phyloP scores from a whole-genome alignment of 2,888 invertebrate genomes.

The Camponotus fellah region DNA sequence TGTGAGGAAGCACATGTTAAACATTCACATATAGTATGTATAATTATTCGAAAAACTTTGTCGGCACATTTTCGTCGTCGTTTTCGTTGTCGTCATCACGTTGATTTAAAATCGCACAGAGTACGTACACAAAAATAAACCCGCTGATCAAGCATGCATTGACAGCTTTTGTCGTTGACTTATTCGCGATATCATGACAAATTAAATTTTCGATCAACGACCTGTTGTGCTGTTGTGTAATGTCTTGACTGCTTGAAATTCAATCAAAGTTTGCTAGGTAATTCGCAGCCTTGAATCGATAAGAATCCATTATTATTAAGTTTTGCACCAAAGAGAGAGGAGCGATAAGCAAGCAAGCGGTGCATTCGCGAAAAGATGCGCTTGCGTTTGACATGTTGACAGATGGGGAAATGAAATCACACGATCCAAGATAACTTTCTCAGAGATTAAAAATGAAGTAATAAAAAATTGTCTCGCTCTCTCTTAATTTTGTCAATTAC shows the following conservation, averaged over 20 bases:
- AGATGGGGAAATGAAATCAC: conserved; percentile 1
- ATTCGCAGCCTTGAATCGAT: conserved; percentile 59
- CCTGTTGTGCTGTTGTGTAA: conserved; percentile 29
- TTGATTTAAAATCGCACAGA: neutral
- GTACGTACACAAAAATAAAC: conserved; percentile 18
- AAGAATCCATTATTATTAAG: conserved; percentile 63
- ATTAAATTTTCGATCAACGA: conserved; percentile 50
- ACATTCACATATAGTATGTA: neutral
- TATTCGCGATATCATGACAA: conserved; percentile 12
- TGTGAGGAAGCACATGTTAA: neutral
- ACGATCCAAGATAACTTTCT: neutral
- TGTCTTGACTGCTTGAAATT: conserved; percentile 50
- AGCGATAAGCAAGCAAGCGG: conserved; percentile 49
- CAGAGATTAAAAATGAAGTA: neutral
- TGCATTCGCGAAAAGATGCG: conserved; percentile 12
- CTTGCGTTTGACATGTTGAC: conserved; percentile 44
- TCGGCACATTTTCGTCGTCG: conserved; percentile 1
- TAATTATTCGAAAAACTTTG: conserved; percentile 11
- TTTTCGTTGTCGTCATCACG: neutral
- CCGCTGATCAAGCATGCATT: conserved; percentile 18
- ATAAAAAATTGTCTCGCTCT: neutral
- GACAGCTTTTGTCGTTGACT: conserved; percentile 11
- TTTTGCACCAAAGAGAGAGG: conserved; percentile 10
- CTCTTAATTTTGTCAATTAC: neutral
- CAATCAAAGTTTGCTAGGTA: conserved; percentile 63